Conservation (phyloP, 1,140 invertebrate species). For the Drosophila pseudoananassae region DNA sequence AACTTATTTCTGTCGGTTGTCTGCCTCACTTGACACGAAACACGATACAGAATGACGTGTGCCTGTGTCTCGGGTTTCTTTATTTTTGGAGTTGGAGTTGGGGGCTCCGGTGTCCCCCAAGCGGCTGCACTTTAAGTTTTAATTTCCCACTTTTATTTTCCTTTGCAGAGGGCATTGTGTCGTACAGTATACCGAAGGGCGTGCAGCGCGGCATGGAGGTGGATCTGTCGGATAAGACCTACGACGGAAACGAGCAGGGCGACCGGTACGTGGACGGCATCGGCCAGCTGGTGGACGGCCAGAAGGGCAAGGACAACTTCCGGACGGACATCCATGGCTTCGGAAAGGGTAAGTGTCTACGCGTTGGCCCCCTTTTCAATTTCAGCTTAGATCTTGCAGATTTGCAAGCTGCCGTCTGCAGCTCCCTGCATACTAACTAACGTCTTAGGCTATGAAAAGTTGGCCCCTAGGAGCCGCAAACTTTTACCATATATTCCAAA, state of each 20-base stretch:
- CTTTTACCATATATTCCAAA: not conserved
- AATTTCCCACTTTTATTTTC: slow-evolving; percentile 46
- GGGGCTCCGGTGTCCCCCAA: not conserved
- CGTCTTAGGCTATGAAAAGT: not conserved
- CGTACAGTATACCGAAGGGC: slow-evolving; percentile 93
- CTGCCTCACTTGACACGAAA: slow-evolving; percentile 4
- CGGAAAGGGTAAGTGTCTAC: slow-evolving; percentile 87
- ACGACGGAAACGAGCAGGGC: slow-evolving; percentile 94
- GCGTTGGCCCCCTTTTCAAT: slow-evolving; percentile 1
- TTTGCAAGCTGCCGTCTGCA: not conserved
- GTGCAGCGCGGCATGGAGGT: slow-evolving; percentile 91
- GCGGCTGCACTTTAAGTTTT: slow-evolving; percentile 2
- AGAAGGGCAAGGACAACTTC: slow-evolving; percentile 92
- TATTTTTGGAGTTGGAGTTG: not conserved
- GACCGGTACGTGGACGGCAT: slow-evolving; percentile 91
- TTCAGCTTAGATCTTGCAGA: slow-evolving; percentile 3
- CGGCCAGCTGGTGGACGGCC: slow-evolving; percentile 96
- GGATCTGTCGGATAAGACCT: slow-evolving; percentile 95
- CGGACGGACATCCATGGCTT: slow-evolving; percentile 88
- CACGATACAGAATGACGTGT: slow-evolving; percentile 3
- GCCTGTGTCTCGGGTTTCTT: not conserved
- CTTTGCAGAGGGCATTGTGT: slow-evolving; percentile 90
- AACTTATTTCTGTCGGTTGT: slow-evolving; percentile 3
- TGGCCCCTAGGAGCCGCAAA: not conserved
- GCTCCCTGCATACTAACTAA: not conserved